These are phyloP conservation scores for Pseudeuparius sepicola DNA, from an alignment of 2,888 invertebrate species.

Conservation along the genomic window DNA sequence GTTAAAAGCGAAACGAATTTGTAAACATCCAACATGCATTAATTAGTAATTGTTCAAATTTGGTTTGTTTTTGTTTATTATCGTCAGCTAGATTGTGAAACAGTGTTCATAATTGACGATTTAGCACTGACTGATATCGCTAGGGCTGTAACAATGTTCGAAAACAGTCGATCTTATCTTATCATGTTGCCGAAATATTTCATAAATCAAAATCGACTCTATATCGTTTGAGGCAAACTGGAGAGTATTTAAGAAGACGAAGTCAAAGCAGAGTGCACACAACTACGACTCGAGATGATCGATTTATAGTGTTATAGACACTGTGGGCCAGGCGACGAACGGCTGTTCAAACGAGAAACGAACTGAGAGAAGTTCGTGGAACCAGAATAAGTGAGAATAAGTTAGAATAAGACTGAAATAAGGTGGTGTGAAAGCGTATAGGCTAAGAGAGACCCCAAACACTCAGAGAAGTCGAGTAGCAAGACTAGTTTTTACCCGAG, in stretches of 20 bases:
- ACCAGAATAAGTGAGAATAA: constrained; percentile 14
- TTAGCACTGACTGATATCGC: constrained; percentile 8
- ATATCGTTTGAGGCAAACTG: constrained; percentile 12
- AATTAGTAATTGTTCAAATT: no score
- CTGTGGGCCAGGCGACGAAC: not conserved
- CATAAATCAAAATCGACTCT: constrained; percentile 9
- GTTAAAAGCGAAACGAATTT: no score
- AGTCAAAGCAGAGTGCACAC: constrained; percentile 16
- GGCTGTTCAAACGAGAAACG: not conserved
- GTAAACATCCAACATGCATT: no score
- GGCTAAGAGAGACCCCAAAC: constrained; percentile 11
- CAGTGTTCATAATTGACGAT: constrained; percentile 5
- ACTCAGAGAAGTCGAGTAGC: constrained; percentile 11
- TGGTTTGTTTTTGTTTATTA: no score
- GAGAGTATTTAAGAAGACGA: constrained; percentile 14
- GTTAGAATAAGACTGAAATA: constrained; percentile 15
- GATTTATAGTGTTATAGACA: constrained; percentile 6
- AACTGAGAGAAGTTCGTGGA: constrained; percentile 9
- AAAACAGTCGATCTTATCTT: not conserved
- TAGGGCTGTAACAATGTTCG: constrained; percentile 8
- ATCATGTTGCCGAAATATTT: no score
- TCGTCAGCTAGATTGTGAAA: no score
- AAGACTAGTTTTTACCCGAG: constrained; percentile 8
- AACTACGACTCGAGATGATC: constrained; percentile 13
- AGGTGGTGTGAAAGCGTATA: constrained; percentile 16